Evolutionary conservation across 2,113 vertebrate genomes (phyloP).

Genomic region (Ochotona princeps): DNA sequence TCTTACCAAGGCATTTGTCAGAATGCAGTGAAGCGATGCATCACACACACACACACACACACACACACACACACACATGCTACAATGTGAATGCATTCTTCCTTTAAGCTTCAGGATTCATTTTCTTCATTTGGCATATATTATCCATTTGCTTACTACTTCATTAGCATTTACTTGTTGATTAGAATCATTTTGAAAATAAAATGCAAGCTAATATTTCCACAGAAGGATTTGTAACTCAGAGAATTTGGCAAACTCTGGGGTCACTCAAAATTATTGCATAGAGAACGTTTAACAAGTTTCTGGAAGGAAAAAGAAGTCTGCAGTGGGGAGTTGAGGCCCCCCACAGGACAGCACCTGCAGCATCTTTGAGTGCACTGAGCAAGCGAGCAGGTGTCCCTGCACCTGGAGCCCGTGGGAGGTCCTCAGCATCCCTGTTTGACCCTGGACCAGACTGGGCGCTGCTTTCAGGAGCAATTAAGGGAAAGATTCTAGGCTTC

Average conservation of each 20-base stretch:
- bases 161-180: background rate
- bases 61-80: background rate
- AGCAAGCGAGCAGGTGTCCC: too few relatives aligned
- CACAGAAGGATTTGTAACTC: background rate
- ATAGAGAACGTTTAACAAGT: background rate
- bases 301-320: background rate
- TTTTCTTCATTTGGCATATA: slow-evolving; percentile 2
- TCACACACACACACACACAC: too few relatives aligned
- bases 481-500: too few relatives aligned
- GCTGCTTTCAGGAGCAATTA: too few relatives aligned
- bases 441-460: too few relatives aligned
- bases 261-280: background rate
- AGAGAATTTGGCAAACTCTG: background rate
- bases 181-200: background rate
- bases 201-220: background rate
- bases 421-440: too few relatives aligned
- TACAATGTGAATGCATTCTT: background rate
- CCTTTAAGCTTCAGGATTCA: background rate
- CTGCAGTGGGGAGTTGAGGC: background rate
- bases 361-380: too few relatives aligned
- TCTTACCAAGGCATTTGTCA: too few relatives aligned
- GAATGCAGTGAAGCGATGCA: too few relatives aligned
- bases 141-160: background rate
- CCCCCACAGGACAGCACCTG: background rate
- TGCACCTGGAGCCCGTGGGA: too few relatives aligned